Evolutionary conservation across 2,113 vertebrate genomes (phyloP).

Genomic region (Coturnix japonica): DNA sequence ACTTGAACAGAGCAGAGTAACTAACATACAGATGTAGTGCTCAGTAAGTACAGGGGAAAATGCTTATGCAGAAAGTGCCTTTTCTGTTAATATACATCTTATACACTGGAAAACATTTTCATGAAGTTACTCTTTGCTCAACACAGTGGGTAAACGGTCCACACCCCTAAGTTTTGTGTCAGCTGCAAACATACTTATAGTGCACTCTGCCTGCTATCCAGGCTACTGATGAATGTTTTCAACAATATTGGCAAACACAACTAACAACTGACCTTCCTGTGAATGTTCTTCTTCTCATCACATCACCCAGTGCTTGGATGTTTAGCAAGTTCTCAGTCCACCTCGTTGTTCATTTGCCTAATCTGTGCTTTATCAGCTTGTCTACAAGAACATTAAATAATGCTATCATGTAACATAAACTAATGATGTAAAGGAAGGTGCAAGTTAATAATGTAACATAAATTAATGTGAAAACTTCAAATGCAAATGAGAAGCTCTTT

Average conservation of each 20-base stretch:
- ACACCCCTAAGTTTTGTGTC: not conserved
- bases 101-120: conserved; percentile 21
- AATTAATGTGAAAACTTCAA: not conserved
- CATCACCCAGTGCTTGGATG: not conserved
- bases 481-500: not conserved
- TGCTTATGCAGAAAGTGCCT: not conserved
- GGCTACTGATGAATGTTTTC: not conserved
- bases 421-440: not conserved
- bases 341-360: not conserved
- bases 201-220: not conserved
- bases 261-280: not conserved
- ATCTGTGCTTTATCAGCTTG: not conserved
- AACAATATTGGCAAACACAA: not conserved
- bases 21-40: not conserved
- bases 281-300: not conserved
- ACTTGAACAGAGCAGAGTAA: not conserved
- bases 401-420: not conserved
- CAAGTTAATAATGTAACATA: not conserved
- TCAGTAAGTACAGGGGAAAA: not conserved
- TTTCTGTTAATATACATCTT: conserved; percentile 55
- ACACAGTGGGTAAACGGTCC: not conserved
- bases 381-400: not conserved
- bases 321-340: not conserved
- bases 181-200: accelerated
- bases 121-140: not conserved